Evolutionary conservation across 2,888 invertebrate species (phyloP).

Genomic region (Aleiodes alternator): DNA sequence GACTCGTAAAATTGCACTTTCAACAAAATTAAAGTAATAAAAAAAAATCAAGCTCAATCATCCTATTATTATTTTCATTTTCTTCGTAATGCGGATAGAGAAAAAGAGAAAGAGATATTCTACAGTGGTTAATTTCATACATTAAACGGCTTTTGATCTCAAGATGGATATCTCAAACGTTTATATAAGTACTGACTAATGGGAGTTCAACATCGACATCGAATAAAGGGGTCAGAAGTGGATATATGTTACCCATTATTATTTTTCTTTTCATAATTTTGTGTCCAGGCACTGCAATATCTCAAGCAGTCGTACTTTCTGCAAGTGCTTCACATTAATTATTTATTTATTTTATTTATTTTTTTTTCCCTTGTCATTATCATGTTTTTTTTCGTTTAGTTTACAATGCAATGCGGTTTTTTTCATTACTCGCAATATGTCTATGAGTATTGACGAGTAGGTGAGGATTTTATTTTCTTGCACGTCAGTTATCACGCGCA

Average conservation of each 20-base stretch:
- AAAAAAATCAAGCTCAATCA: background rate
- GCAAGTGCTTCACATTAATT: background rate
- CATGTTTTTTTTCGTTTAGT: constrained; percentile 14
- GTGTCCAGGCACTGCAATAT: constrained; percentile 63
- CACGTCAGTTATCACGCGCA: constrained; percentile 6
- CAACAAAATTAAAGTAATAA: background rate
- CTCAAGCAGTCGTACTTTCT: constrained; percentile 53
- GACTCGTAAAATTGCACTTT: background rate
- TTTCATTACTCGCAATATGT: constrained; percentile 49
- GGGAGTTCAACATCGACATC: constrained; percentile 47
- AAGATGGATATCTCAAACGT: constrained; percentile 24
- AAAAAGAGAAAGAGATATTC: background rate
- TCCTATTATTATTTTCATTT: background rate
- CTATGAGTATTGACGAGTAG: constrained; percentile 64
- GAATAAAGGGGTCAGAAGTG: constrained; percentile 35
- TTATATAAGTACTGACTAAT: constrained; percentile 41
- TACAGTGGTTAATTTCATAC: constrained; percentile 16
- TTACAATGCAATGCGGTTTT: constrained; percentile 36
- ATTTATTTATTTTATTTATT: constrained; percentile 14
- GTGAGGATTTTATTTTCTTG: constrained; percentile 51
- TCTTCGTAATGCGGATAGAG: background rate
- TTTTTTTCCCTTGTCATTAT: constrained; percentile 27
- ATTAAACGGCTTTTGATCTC: constrained; percentile 12
- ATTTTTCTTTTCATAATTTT: constrained; percentile 40
- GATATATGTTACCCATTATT: background rate